These are phyloP conservation scores for Hydrotaea cyrtoneurina DNA, from an alignment of 2,888 invertebrate species.

Conservation along the genomic window DNA sequence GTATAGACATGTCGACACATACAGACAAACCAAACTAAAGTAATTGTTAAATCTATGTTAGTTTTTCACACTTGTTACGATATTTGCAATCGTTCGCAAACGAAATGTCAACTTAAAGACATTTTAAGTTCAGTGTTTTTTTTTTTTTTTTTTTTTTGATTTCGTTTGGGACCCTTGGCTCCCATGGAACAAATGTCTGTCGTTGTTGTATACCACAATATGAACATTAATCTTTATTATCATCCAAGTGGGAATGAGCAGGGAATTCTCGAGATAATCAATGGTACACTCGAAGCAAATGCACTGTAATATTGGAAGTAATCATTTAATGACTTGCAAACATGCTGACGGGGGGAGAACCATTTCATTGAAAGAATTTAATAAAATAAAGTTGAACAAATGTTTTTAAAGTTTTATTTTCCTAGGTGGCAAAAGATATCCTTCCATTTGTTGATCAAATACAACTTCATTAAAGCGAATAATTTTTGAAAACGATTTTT, in stretches of 20 bases:
- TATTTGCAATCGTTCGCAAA: background rate
- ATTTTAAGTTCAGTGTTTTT: background rate
- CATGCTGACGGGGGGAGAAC: no score
- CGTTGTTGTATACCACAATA: background rate
- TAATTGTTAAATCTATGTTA: conserved; percentile 11
- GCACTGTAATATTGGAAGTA: no score
- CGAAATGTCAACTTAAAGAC: background rate
- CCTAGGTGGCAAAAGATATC: no score
- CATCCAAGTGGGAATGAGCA: background rate
- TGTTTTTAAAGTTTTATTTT: no score
- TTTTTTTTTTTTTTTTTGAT: background rate
- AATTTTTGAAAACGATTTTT: no score
- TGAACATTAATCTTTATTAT: conserved; percentile 24
- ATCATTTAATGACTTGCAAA: no score
- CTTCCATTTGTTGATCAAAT: no score
- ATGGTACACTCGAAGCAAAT: background rate
- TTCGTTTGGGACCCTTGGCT: background rate
- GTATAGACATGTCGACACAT: background rate
- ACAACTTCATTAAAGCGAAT: no score
- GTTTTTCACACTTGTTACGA: background rate
- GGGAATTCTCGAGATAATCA: background rate
- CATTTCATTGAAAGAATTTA: no score
- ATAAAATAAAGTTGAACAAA: no score
- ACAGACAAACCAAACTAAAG: background rate
- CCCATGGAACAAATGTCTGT: background rate